Evolutionary conservation across 2,888 invertebrate species (phyloP), one percentile per base, ranked within the genome.

Genomic region (Acheta domesticus): DNA sequence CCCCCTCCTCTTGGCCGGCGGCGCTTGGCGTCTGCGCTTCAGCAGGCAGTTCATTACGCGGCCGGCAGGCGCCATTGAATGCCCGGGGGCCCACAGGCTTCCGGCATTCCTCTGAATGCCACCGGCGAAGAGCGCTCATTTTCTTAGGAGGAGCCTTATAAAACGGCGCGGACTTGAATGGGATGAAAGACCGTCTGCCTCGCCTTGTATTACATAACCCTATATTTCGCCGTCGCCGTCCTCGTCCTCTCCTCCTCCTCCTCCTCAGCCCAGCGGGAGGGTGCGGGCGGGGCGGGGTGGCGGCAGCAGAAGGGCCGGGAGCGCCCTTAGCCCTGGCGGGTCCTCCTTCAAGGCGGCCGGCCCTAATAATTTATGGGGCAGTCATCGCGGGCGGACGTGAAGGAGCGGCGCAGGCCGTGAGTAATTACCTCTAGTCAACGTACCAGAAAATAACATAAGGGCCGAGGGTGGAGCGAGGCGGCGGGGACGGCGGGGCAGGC

Each of bases 401-500:
- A 16, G 36, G 49, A 48, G 62, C n/a, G n/a, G 16, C 14, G 4
- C 14, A 62, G 76, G 75, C 76, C 62, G 79, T 80, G 80, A 80
- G 76, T 79, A 76, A 80, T 79, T 80, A 79, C 50, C 75, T 75
- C 79, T 48, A 79, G 75, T 49, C 77, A 77, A 74, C 73, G 79
- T 80, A 62, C 21, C 77, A 75, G 80, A 78, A 78, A 78, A 78
- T 80, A 80, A 80, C 49, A 20, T 48, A n/a, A 21, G 75, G 75
- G 36, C 36, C 20, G 74, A 74, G 36, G 36, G 36, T 36, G 36
- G 36, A 36, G 36, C 36, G 36, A 36, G 36, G 36, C 36, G 36
- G 36, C 36, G 36, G 36, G 36, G 36, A 8, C 36, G 36, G 36
- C 4, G 36, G 36, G 8, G 8, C 8, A 8, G 8, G 8, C 1